These are phyloP conservation scores for Lordiphosa mommai DNA, from an alignment of 1,140 invertebrate species.

Conservation along the genomic window DNA sequence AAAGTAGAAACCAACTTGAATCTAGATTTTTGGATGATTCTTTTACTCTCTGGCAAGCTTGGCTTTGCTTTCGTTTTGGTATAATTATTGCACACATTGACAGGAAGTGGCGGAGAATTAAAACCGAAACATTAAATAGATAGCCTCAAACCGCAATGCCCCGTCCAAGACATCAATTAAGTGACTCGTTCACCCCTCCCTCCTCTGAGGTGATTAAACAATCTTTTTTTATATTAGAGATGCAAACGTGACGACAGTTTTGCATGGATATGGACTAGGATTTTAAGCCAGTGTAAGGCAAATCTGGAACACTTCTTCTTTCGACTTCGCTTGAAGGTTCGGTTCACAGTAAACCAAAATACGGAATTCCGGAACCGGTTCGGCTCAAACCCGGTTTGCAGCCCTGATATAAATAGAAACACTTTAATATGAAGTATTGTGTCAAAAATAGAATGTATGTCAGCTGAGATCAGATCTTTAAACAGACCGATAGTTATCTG, in stretches of 20 bases:
- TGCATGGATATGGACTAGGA: too few relatives aligned
- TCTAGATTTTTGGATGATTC: conserved; percentile 8
- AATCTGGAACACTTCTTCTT: too few relatives aligned
- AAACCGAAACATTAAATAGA: conserved; percentile 71
- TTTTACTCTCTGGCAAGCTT: background rate
- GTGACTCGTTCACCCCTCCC: conserved; percentile 12
- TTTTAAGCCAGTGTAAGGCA: too few relatives aligned
- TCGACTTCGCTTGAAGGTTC: too few relatives aligned
- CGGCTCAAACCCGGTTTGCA: too few relatives aligned
- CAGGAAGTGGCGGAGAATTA: conserved; percentile 68
- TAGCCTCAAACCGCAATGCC: conserved; percentile 44
- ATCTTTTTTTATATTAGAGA: background rate
- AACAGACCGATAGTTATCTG: too few relatives aligned
- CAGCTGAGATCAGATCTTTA: too few relatives aligned
- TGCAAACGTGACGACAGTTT: background rate
- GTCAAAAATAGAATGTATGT: too few relatives aligned
- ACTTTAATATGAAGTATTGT: too few relatives aligned
- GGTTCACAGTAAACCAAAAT: too few relatives aligned
- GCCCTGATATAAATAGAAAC: too few relatives aligned
- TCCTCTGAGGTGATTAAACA: background rate
- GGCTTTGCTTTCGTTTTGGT: conserved; percentile 24
- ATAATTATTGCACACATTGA: conserved; percentile 41
- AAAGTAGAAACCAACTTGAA: conserved; percentile 55
- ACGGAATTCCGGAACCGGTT: too few relatives aligned
- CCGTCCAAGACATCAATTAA: conserved; percentile 47